phyloP scores from a whole-genome alignment of 2,888 invertebrate species.

The Hyposoter didymator region DNA sequence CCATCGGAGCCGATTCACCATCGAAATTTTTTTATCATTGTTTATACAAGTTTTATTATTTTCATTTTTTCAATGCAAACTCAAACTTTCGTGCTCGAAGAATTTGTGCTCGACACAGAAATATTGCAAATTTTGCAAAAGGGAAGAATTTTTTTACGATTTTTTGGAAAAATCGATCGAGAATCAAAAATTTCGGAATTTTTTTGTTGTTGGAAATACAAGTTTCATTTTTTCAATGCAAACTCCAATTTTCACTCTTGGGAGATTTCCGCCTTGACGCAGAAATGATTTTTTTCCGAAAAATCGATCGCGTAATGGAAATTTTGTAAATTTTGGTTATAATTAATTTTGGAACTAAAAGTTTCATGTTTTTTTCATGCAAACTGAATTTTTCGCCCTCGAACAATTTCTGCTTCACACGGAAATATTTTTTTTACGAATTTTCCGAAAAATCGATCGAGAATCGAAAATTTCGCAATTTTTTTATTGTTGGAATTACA shows the following conservation, averaged over 20 bases:
- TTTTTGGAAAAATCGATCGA: neutral
- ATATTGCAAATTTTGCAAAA: too few species aligned
- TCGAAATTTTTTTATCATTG: constrained; percentile 3
- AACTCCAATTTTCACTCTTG: too few species aligned
- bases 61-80: neutral
- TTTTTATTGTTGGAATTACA: constrained; percentile 11
- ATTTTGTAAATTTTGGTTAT: too few species aligned
- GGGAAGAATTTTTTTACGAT: too few species aligned
- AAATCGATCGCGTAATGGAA: too few species aligned
- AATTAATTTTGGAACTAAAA: neutral
- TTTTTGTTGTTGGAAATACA: neutral
- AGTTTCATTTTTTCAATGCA: too few species aligned
- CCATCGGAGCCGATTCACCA: neutral
- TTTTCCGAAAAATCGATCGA: neutral
- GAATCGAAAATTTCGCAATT: too few species aligned
- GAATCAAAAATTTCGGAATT: neutral
- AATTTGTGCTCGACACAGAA: neutral
- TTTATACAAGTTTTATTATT: constrained; percentile 23
- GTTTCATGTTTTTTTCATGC: neutral
- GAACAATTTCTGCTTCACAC: too few species aligned
- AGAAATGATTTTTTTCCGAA: neutral
- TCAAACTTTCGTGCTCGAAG: neutral
- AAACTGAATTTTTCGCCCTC: too few species aligned
- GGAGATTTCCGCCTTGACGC: too few species aligned
- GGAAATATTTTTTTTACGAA: too few species aligned